Evolutionary conservation across 2,888 invertebrate species (phyloP).

Genomic region (Uropetala carovei): DNA sequence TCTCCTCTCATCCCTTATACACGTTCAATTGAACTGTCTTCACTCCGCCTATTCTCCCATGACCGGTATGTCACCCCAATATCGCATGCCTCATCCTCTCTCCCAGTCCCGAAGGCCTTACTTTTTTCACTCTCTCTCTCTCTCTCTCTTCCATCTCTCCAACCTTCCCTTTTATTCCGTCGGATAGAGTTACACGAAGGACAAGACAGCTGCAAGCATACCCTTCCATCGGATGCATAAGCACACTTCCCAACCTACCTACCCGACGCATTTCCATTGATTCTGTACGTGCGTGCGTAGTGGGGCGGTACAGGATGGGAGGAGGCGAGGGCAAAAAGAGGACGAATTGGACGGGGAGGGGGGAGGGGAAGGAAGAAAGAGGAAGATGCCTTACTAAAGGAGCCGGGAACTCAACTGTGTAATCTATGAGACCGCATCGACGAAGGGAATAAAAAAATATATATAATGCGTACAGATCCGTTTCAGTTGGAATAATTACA

Average conservation of each 20-base stretch:
- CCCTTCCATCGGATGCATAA: conserved; percentile 53
- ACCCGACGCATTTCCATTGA: conserved; percentile 31
- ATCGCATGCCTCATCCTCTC: neutral
- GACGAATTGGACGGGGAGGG: neutral
- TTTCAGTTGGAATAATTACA: neutral
- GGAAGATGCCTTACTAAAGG: neutral
- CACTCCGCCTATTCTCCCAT: neutral
- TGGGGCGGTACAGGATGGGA: neutral
- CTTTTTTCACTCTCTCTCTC: neutral
- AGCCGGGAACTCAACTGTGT: conserved; percentile 36
- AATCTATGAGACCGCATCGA: conserved; percentile 32
- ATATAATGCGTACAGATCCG: conserved; percentile 26
- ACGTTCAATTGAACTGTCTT: neutral
- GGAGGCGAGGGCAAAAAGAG: conserved; percentile 8
- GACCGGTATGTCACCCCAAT: too few relatives aligned
- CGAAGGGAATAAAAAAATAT: conserved; percentile 27
- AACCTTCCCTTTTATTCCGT: neutral
- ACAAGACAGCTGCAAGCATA: conserved; percentile 60
- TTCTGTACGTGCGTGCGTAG: neutral
- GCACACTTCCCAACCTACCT: neutral
- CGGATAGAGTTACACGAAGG: conserved; percentile 50
- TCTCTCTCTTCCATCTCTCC: neutral
- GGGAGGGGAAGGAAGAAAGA: neutral
- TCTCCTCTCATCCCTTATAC: neutral
- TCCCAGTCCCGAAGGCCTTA: neutral